Evolutionary conservation across 2,113 vertebrate genomes (phyloP), one percentile per base, ranked within the genome.

Genomic region (Channa argus): DNA sequence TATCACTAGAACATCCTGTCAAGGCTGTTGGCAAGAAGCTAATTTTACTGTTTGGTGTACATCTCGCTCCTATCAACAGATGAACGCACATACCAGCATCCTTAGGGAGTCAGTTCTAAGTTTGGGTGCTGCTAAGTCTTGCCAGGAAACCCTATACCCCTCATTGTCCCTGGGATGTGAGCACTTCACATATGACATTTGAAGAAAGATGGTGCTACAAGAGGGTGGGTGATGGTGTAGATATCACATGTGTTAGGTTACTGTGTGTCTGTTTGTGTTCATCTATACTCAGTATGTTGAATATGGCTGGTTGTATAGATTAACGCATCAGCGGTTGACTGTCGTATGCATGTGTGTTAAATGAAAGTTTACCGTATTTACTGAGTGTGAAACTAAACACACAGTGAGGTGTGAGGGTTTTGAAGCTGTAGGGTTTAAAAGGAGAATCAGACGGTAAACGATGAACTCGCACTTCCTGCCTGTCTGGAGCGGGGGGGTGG

Each of bases 121-220:
- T 95, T 94, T 94, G 91, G 90, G 60, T 82, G 88, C 83, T 85
- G 91, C 85, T 93, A 94, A 95, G 90, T 92, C 93, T 84, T 83
- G 86, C 73, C 78, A 85, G 89, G 93, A 92, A 95, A 94, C 88
- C 73, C 72, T 87, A 94, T 86, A 81, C 88, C 74, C 15, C 49
- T 93, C 90, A 94, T 94, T 95, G 94, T 94, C 92, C 90, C 84
- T 1, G 41, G 79, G 86, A 85, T n/a, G 55, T 53, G 13, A 63
- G 71, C 71, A 84, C 86, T 89, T 92, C 91, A 86, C 90, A 86
- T 91, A 89, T 94, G 93, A 92, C 93, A 94, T 94, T 93, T 93
- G 84, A 88, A 91, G 85, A 75, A 87, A 85, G 85, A 78, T 39
- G 78, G 61, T 71, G 81, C 69, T 49, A 50, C 59, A 83, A 45